Evolutionary conservation across 2,888 invertebrate species (phyloP).

Genomic region (Chymomyza amoena): DNA sequence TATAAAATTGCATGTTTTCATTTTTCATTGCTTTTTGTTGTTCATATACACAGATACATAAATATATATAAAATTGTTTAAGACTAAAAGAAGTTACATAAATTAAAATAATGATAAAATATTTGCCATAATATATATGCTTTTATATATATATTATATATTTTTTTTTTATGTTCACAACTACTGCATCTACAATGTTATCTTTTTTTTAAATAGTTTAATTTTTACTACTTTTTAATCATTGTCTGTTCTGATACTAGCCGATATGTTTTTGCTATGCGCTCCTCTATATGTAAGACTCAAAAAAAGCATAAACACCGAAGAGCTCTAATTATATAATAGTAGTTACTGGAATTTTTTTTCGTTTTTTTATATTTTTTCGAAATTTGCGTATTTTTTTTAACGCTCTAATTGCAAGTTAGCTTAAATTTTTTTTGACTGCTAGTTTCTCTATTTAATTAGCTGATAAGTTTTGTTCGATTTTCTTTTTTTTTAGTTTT

Average conservation of each 20-base stretch:
- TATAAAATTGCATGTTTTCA: slow-evolving; percentile 66
- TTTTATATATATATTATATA: slow-evolving; percentile 22
- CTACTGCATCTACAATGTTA: slow-evolving; percentile 44
- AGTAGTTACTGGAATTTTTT: slow-evolving; percentile 26
- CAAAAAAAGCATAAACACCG: slow-evolving; percentile 51
- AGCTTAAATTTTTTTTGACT: slow-evolving; percentile 18
- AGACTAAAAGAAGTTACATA: slow-evolving; percentile 63
- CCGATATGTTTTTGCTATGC: slow-evolving; percentile 59
- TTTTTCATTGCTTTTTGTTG: slow-evolving; percentile 43
- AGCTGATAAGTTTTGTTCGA: slow-evolving; percentile 50
- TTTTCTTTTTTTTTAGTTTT: slow-evolving; percentile 27
- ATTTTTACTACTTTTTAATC: slow-evolving; percentile 19
- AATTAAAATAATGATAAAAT: slow-evolving; percentile 46
- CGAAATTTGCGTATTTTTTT: slow-evolving; percentile 26
- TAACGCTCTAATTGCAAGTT: slow-evolving; percentile 59
- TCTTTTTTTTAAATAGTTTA: not conserved
- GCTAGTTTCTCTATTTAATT: slow-evolving; percentile 34
- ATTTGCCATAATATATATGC: slow-evolving; percentile 31
- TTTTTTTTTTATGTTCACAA: slow-evolving; percentile 35
- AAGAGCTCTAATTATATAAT: slow-evolving; percentile 50
- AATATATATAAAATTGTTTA: slow-evolving; percentile 28
- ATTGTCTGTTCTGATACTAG: slow-evolving; percentile 29
- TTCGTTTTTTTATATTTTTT: slow-evolving; percentile 22
- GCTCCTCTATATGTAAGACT: slow-evolving; percentile 45
- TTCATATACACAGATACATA: slow-evolving; percentile 64